Evolutionary conservation across 2,797 vertebrate species (phyloP).

Genomic region (Rhynchonycteris naso): DNA sequence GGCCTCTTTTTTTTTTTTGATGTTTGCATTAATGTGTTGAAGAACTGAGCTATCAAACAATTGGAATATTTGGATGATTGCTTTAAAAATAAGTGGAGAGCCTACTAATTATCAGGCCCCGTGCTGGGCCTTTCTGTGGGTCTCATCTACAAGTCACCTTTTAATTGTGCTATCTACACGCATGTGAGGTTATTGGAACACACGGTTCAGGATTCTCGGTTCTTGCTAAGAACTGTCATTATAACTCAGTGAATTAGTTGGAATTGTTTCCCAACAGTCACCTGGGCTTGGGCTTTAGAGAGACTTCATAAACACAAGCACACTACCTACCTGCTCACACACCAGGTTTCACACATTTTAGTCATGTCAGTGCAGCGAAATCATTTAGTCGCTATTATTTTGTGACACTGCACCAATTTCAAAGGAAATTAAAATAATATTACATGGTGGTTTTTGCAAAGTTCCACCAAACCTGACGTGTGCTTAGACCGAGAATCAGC

Average conservation of each 20-base stretch:
- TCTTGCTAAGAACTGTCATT: background rate
- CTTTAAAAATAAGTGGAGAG: background rate
- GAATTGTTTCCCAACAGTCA: constrained; percentile 34
- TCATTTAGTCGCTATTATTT: constrained; percentile 63
- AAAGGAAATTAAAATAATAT: constrained; percentile 60
- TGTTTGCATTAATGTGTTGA: background rate
- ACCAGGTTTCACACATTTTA: background rate
- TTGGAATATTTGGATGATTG: background rate
- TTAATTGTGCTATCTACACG: background rate
- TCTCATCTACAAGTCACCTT: background rate
- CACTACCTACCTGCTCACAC: background rate
- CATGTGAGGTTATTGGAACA: fast-evolving
- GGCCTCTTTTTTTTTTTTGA: background rate
- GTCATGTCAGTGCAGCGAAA: background rate
- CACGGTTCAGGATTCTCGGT: fast-evolving
- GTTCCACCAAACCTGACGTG: background rate
- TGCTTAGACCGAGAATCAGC: background rate
- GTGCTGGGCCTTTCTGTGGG: background rate
- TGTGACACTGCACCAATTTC: constrained; percentile 50
- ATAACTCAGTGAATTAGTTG: constrained; percentile 43
- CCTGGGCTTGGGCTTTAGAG: background rate
- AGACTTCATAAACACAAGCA: constrained; percentile 16
- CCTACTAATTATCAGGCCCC: background rate
- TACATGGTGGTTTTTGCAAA: background rate
- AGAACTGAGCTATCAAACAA: background rate